phyloP scores from a whole-genome alignment of 2,888 invertebrate genomes.

The Digitonthophagus gazella region DNA sequence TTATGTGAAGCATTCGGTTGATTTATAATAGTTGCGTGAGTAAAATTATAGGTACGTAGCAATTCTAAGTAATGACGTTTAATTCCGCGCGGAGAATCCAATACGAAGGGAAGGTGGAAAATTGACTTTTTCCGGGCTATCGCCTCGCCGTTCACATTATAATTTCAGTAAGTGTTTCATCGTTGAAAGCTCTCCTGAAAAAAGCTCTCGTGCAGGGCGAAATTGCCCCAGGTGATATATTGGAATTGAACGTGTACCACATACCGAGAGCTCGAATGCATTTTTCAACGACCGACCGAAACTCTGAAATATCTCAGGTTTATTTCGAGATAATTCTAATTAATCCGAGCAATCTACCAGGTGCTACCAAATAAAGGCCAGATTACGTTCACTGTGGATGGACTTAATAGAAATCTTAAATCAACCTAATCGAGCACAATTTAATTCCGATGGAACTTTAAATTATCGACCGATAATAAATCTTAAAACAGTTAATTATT shows the following conservation, averaged over 20 bases:
- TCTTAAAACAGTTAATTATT: no score
- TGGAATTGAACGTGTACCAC: conserved; percentile 2
- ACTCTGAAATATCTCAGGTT: neutral
- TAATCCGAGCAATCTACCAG: neutral
- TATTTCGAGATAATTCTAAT: neutral
- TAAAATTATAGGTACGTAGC: neutral
- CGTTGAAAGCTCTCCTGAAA: conserved; percentile 8
- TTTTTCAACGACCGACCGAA: neutral
- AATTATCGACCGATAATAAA: neutral
- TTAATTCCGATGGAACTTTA: neutral
- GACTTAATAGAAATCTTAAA: neutral
- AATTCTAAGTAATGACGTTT: no score
- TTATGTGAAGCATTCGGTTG: neutral
- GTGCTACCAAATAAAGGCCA: neutral
- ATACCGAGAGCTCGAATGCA: conserved; percentile 8
- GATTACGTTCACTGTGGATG: neutral
- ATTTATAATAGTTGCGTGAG: neutral
- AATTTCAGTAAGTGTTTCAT: conserved; percentile 15
- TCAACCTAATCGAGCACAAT: neutral
- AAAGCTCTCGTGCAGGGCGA: conserved; percentile 6
- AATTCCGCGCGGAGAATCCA: neutral
- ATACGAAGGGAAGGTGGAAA: neutral
- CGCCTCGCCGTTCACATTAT: conserved; percentile 7
- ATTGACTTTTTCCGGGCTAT: neutral
- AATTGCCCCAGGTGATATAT: conserved; percentile 15